phyloP scores from a whole-genome alignment of 2,888 invertebrate genomes.

The Nudaria mundana region DNA sequence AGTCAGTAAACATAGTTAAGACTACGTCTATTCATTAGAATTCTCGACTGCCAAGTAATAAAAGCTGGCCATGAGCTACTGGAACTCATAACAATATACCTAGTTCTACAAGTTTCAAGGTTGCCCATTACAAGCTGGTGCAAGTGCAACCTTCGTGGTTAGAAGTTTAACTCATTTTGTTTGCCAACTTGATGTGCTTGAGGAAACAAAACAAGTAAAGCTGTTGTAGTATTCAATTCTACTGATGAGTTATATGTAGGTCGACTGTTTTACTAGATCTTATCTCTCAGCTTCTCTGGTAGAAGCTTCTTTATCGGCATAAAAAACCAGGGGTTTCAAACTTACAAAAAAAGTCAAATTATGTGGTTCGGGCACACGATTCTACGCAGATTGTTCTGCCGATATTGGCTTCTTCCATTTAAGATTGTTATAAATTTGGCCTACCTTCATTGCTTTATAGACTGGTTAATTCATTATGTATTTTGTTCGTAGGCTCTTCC shows the following conservation, averaged over 20 bases:
- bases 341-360: no score
- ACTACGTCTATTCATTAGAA: conserved; percentile 13
- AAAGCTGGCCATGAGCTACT: conserved; percentile 14
- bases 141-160: conserved; percentile 38
- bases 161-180: conserved; percentile 29
- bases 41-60: conserved; percentile 23
- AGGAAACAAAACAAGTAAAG: conserved; percentile 22
- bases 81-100: conserved; percentile 35
- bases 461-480: no score
- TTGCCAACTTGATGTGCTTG: conserved; percentile 22
- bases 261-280: no score
- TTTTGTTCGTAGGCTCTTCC: conserved; percentile 84
- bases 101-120: conserved; percentile 45
- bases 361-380: no score
- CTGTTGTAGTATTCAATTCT: no score
- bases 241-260: conserved; percentile 11
- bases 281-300: no score
- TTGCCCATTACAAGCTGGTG: conserved; percentile 25
- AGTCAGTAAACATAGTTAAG: conserved; percentile 3
- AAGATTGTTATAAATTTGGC: no score
- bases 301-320: no score
- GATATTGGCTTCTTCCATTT: no score
- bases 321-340: no score
- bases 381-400: no score
- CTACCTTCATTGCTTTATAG: no score